Base-by-base conservation (phyloP, 35 echinoderm and acorn worm genomes). In the Lytechinus variegatus region DNA sequence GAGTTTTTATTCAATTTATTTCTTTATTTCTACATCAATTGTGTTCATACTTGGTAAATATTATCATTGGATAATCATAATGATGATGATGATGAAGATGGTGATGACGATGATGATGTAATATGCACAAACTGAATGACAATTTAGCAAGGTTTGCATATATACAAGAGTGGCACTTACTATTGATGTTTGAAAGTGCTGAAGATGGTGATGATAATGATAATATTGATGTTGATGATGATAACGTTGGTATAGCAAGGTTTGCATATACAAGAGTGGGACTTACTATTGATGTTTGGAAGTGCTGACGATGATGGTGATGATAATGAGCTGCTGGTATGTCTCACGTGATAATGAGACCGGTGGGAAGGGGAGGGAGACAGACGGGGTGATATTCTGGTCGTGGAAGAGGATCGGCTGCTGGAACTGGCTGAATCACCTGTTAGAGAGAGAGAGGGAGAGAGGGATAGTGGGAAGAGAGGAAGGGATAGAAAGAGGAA, bases 371-470 rank as follows among this genome's bases (percentile, higher is more conserved):
- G 94, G 12, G 94, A 86, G 0, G 94, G 72, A 56, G 94, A 86
- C 19, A 86, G 61, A 11, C 91, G 52, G 1, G 91, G 91, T 27
- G 91, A 93, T 53, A 93, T 53, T 29, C 91, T 54, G 52, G 91
- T 93, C 53, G 52, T 93, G 24, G 91, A 93, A 27, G 91, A 93
- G 54, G 91, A 93, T 53, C 91, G 91, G 21, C 91, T 93, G 53
- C 91, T 93, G 1, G 91, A 93, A 56, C 91, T 93, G 0, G 91
- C 91, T 21, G 91, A 93, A 27, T 93, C 91, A 54, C 91, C 91
- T 93, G 54, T n/a, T 11, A 16, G 11, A 66, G 0, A 13, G 4
- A 10, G 11, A 66, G 58, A 61, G 58, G 16, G 58, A 61, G 60
- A 66, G 60, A 58, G 56, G 12, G 56, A 58, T 58, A 58, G 56